Conservation (phyloP, 2,113 vertebrate species). For the Oryzias celebensis region DNA sequence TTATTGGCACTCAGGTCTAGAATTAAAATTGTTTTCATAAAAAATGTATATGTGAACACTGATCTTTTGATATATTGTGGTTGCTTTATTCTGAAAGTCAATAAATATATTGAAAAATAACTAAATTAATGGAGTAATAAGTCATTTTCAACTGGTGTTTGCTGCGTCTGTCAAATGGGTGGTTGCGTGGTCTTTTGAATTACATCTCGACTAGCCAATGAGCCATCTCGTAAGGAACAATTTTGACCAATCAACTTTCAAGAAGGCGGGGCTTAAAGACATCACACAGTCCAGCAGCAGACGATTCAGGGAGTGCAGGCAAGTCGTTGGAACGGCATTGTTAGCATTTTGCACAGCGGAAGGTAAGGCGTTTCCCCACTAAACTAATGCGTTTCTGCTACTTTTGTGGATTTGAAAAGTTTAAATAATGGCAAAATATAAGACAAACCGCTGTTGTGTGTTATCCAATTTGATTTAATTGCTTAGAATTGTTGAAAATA, state of each 20-base stretch:
- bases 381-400: fast-evolving
- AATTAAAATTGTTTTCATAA: constrained; percentile 63
- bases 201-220: constrained; percentile 19
- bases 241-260: constrained; percentile 39
- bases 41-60: constrained; percentile 72
- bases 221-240: fast-evolving
- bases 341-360: not conserved
- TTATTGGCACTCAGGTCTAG: constrained; percentile 79
- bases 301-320: constrained; percentile 4
- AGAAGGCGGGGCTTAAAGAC: constrained; percentile 31
- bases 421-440: fast-evolving
- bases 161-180: not conserved
- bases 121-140: too few relatives aligned
- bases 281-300: too few relatives aligned
- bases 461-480: fast-evolving
- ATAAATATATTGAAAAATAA: constrained; percentile 77
- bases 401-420: fast-evolving
- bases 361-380: constrained; percentile 25
- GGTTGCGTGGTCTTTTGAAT: not conserved
- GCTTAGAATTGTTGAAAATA: not conserved
- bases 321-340: constrained; percentile 13
- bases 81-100: constrained; percentile 77
- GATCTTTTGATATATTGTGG: constrained; percentile 76
- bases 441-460: fast-evolving
- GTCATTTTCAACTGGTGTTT: not conserved